Conservation (phyloP, 2,888 invertebrate species). For the Neoitamus cyanurus region DNA sequence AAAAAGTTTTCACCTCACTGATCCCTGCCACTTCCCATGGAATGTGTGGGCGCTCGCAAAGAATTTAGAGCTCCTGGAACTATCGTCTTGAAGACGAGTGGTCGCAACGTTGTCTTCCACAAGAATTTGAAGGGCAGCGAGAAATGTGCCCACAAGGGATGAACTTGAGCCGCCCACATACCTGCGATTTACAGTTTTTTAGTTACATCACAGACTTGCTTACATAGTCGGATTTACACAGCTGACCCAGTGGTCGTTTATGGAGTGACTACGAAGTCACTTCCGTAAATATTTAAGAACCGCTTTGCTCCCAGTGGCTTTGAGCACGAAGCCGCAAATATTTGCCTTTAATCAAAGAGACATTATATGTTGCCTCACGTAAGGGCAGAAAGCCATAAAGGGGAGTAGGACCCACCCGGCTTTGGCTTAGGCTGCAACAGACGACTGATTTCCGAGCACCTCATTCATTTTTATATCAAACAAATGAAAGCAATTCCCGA, state of each 20-base stretch:
- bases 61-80: background rate
- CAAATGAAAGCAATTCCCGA: background rate
- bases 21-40: background rate
- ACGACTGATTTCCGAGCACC: background rate
- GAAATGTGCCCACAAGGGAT: background rate
- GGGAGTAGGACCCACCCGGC: background rate
- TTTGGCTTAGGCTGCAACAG: background rate
- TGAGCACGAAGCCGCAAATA: background rate
- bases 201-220: background rate
- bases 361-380: background rate
- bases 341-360: background rate
- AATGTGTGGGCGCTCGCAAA: background rate
- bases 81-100: background rate
- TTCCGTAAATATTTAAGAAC: background rate
- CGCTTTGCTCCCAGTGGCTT: background rate
- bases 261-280: background rate
- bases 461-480: slow-evolving; percentile 3
- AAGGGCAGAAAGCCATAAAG: background rate
- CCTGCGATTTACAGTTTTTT: background rate
- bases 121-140: background rate
- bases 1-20: background rate
- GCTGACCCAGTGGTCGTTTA: background rate
- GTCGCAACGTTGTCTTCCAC: background rate
- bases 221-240: background rate
- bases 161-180: background rate